These are phyloP conservation scores for Pyrrhosoma nymphula DNA, from an alignment of 2,888 invertebrate genomes.

Conservation along the genomic window DNA sequence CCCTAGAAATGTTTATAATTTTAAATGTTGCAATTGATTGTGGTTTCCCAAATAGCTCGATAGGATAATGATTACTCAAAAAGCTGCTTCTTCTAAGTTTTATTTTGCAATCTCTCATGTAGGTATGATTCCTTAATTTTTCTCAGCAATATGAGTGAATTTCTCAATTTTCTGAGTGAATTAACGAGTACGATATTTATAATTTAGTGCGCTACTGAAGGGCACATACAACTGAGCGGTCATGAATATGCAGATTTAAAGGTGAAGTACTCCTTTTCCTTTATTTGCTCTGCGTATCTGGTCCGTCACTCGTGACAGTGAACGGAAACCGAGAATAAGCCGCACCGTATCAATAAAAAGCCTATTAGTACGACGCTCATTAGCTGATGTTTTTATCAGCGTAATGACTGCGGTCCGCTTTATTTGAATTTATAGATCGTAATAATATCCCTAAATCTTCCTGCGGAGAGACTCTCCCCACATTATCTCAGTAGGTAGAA, in stretches of 20 bases:
- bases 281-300: neutral
- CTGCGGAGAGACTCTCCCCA: neutral
- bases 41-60: no score
- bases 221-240: neutral
- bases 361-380: neutral
- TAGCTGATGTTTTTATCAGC: neutral
- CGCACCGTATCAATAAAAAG: neutral
- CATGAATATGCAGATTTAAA: neutral
- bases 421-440: neutral
- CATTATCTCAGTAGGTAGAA: neutral
- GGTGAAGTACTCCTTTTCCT: neutral
- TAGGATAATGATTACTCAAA: no score
- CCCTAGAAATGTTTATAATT: no score
- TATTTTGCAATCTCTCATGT: no score
- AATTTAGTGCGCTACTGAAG: neutral
- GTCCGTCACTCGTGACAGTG: neutral
- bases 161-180: no score
- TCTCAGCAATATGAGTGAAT: no score
- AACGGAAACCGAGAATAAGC: neutral
- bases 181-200: neutral
- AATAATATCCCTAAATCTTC: neutral
- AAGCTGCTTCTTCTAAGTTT: no score
- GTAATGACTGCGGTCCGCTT: neutral
- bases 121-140: no score
- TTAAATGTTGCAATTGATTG: no score